Evolutionary conservation across 2,797 vertebrate species (phyloP).

Genomic region (Limnodromus scolopaceus): DNA sequence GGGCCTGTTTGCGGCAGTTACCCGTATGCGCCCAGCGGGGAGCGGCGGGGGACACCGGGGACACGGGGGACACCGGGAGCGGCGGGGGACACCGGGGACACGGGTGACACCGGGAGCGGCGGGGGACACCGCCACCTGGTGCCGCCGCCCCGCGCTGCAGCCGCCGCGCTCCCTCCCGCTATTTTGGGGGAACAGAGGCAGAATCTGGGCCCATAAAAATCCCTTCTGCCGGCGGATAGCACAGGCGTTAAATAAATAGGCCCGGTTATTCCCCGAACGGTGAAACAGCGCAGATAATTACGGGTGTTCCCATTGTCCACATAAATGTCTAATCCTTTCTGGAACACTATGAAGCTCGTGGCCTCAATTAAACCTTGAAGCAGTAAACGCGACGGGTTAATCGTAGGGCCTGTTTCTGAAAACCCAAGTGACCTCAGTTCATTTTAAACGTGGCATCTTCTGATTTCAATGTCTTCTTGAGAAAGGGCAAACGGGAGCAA

Average conservation of each 20-base stretch:
- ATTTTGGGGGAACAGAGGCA: neutral
- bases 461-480: neutral
- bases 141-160: slow-evolving; percentile 21
- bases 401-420: neutral
- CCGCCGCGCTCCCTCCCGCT: neutral
- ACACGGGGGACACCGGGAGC: no score
- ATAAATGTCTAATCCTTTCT: neutral
- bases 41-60: neutral
- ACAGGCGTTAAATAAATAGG: neutral
- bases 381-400: neutral
- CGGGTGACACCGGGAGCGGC: no score
- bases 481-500: neutral
- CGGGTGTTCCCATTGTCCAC: neutral
- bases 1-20: accelerated
- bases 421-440: neutral
- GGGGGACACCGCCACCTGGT: slow-evolving; percentile 57
- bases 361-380: neutral
- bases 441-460: neutral
- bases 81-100: neutral
- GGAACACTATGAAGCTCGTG: neutral
- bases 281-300: accelerated
- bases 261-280: neutral
- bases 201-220: neutral
- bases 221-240: neutral
- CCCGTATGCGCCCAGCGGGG: accelerated